phyloP scores from a whole-genome alignment of 2,113 vertebrate species.

The Ammodramus savannarum region DNA sequence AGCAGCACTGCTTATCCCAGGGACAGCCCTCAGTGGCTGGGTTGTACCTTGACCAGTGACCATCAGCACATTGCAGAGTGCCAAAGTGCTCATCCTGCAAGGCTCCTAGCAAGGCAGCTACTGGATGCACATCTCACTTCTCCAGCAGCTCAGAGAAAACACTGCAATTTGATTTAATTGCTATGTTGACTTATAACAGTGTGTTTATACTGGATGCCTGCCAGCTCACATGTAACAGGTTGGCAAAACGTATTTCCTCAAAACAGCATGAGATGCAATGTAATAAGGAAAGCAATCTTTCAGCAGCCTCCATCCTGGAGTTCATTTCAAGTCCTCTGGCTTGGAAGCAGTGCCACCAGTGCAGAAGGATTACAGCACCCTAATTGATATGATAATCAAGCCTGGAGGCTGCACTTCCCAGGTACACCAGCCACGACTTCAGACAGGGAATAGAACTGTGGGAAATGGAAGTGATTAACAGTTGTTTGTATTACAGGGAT shows the following conservation, averaged over 20 bases:
- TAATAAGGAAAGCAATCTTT: constrained; percentile 19
- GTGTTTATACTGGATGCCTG: constrained; percentile 48
- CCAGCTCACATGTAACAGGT: constrained; percentile 54
- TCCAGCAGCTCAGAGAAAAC: constrained; percentile 25
- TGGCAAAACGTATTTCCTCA: constrained; percentile 27
- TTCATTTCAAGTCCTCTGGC: not conserved
- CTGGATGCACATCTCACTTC: constrained; percentile 20
- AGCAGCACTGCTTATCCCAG: not conserved
- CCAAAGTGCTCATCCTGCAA: not conserved
- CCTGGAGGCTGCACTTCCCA: constrained; percentile 28
- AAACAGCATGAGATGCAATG: not conserved
- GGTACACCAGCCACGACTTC: constrained; percentile 16
- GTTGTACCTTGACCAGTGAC: not conserved
- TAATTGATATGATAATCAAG: constrained; percentile 39
- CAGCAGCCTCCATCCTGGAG: not conserved
- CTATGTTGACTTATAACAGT: constrained; percentile 57
- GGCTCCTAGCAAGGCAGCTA: not conserved
- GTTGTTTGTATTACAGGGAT: not conserved
- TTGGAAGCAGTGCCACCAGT: not conserved
- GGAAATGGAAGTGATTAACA: constrained; percentile 36
- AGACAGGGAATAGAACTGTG: not conserved
- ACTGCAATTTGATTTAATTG: constrained; percentile 60
- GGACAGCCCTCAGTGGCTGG: not conserved
- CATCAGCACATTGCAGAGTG: not conserved
- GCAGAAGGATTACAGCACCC: not conserved